Percentiles rank a stretch among this genome's conserved stretches.
Evolutionary conservation across 2,113 vertebrate species (phyloP).

Genomic region (Rhagologus leucostigma): DNA sequence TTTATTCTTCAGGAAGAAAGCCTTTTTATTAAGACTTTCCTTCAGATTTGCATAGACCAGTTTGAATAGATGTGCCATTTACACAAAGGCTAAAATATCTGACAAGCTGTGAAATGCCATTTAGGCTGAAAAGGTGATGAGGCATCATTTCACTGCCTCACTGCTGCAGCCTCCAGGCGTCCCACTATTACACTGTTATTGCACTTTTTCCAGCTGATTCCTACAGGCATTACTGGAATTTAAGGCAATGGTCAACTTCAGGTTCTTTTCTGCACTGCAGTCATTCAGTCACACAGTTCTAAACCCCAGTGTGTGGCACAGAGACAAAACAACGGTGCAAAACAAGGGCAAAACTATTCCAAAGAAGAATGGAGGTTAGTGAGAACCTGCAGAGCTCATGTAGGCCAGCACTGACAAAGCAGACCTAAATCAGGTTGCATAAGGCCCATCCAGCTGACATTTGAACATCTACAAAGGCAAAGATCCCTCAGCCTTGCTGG

Average conservation of each 20-base stretch:
- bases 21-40: not conserved
- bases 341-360: not conserved
- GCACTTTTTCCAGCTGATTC: not conserved
- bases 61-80: not conserved
- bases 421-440: not conserved
- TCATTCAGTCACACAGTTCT: not conserved
- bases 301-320: not conserved
- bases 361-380: not conserved
- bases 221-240: not conserved
- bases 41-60: not conserved
- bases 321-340: not conserved
- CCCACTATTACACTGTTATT: not conserved
- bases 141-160: not conserved
- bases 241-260: not conserved
- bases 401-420: not conserved
- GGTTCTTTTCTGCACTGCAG: not conserved
- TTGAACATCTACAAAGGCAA: not conserved
- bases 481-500: not conserved
- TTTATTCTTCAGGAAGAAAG: not conserved
- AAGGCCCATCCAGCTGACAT: not conserved
- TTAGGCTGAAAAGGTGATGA: not conserved
- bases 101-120: slow-evolving; percentile 1
- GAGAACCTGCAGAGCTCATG: not conserved
- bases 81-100: not conserved
- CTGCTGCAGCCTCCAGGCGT: not conserved